Evolutionary conservation across 2,888 invertebrate genomes (phyloP).

Genomic region (Trissoscelio sp.): DNA sequence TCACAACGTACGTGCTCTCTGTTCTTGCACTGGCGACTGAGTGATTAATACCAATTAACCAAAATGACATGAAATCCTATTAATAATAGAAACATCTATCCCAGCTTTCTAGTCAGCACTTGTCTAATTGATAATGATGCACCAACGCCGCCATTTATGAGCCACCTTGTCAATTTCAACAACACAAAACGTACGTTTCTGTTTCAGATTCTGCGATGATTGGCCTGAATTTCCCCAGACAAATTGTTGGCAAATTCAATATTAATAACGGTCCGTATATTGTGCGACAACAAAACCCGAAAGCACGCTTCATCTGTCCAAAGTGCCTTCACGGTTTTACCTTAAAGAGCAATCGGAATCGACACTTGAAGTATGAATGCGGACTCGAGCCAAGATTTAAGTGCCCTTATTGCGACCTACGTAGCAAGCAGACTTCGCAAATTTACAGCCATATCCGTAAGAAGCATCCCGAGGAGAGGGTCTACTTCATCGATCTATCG

Average conservation of each 20-base stretch:
- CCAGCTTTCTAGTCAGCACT: constrained; percentile 68
- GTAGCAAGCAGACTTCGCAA: constrained; percentile 77
- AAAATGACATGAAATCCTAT: constrained; percentile 45
- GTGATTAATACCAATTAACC: constrained; percentile 68
- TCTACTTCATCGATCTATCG: constrained; percentile 71
- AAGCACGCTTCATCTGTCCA: constrained; percentile 71
- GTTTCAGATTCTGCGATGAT: constrained; percentile 71
- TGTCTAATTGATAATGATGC: constrained; percentile 62
- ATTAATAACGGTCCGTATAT: constrained; percentile 59
- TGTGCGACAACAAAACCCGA: constrained; percentile 56
- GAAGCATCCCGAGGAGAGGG: constrained; percentile 73
- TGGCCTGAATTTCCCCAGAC: constrained; percentile 63
- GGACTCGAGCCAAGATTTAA: constrained; percentile 79
- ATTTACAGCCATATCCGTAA: constrained; percentile 76
- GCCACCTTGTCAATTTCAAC: constrained; percentile 52
- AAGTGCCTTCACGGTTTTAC: constrained; percentile 76
- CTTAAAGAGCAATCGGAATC: constrained; percentile 76
- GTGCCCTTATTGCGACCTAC: constrained; percentile 79
- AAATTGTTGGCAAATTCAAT: constrained; percentile 39
- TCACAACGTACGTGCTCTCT: constrained; percentile 25
- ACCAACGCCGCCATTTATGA: constrained; percentile 23
- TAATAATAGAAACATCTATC: constrained; percentile 60
- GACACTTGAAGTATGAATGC: constrained; percentile 81
- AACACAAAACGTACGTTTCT: constrained; percentile 42
- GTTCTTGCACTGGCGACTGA: constrained; percentile 56